These are phyloP conservation scores for Melanotaenia duboulayi DNA, from an alignment of 2,113 vertebrate genomes.

Conservation along the genomic window DNA sequence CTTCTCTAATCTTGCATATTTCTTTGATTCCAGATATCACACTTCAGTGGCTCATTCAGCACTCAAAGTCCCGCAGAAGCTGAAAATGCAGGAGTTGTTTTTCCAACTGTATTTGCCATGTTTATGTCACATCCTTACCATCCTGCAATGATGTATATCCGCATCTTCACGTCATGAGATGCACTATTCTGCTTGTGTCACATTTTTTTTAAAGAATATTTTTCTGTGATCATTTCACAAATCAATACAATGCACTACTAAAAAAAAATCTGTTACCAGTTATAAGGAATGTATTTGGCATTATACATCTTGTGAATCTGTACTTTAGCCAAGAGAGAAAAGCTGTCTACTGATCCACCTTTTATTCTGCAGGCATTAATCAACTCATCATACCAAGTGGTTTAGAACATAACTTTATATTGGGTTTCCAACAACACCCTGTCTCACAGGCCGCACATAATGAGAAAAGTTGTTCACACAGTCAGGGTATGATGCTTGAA, in stretches of 20 bases:
- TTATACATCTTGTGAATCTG: conserved; percentile 45
- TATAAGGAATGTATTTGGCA: conserved; percentile 48
- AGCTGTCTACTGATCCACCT: conserved; percentile 12
- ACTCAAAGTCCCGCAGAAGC: conserved; percentile 88
- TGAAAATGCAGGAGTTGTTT: conserved; percentile 66
- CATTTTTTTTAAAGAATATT: conserved; percentile 2
- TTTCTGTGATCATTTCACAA: conserved; percentile 36
- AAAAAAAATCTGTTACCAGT: conserved; percentile 40
- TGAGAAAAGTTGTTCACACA: conserved; percentile 22
- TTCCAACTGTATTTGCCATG: conserved; percentile 69
- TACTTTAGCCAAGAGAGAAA: conserved; percentile 39
- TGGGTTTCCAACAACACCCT: conserved; percentile 15
- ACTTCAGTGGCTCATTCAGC: conserved; percentile 91
- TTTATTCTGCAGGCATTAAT: conserved; percentile 39
- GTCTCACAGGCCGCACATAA: conserved; percentile 25
- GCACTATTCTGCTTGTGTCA: conserved; percentile 60
- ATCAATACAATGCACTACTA: conserved; percentile 59
- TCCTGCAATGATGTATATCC: conserved; percentile 74
- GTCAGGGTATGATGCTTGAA: conserved; percentile 30
- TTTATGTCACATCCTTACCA: conserved; percentile 68
- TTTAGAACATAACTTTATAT: conserved; percentile 35
- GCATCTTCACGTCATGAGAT: conserved; percentile 55
- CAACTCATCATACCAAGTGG: conserved; percentile 12
- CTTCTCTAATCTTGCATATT: conserved; percentile 12
- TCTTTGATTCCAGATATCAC: conserved; percentile 80